phyloP scores from a whole-genome alignment of 1,140 invertebrate species.

The Pogonus chalceus region DNA sequence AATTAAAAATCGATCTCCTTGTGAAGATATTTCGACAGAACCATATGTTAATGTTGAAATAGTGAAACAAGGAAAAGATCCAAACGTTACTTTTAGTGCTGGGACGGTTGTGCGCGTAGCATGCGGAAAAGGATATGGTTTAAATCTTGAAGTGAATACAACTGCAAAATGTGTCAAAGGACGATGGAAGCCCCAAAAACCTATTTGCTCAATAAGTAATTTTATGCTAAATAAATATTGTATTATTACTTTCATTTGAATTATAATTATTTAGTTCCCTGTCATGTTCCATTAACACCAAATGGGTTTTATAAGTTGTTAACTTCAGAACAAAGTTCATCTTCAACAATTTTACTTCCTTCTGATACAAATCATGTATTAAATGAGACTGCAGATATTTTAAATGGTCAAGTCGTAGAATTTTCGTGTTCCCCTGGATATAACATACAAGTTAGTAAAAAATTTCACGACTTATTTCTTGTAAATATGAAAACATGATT shows the following conservation, averaged over 20 bases:
- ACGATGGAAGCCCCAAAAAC: slow-evolving; percentile 69
- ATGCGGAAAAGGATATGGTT: slow-evolving; percentile 62
- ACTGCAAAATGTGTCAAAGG: slow-evolving; percentile 69
- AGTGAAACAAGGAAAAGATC: slow-evolving; percentile 47
- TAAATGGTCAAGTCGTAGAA: slow-evolving; percentile 51
- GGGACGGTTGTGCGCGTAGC: slow-evolving; percentile 60
- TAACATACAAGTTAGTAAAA: slow-evolving; percentile 39
- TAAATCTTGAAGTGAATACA: slow-evolving; percentile 60
- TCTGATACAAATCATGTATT: slow-evolving; percentile 30
- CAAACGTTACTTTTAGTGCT: slow-evolving; percentile 46
- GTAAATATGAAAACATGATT: slow-evolving; percentile 33
- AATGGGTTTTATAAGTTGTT: slow-evolving; percentile 52
- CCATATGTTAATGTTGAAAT: slow-evolving; percentile 55
- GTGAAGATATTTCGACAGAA: slow-evolving; percentile 48
- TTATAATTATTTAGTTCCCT: slow-evolving; percentile 46
- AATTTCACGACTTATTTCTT: slow-evolving; percentile 28
- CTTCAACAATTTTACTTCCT: slow-evolving; percentile 14
- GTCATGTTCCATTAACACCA: slow-evolving; percentile 49
- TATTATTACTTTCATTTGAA: neutral
- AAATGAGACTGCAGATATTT: slow-evolving; percentile 45
- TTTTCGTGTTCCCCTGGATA: slow-evolving; percentile 57
- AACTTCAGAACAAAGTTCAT: slow-evolving; percentile 27
- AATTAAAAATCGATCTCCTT: slow-evolving; percentile 35
- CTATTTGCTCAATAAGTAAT: slow-evolving; percentile 64
- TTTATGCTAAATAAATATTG: slow-evolving; percentile 18